Evolutionary conservation across 2,888 invertebrate species (phyloP).

Genomic region (Andrena trimmerana): DNA sequence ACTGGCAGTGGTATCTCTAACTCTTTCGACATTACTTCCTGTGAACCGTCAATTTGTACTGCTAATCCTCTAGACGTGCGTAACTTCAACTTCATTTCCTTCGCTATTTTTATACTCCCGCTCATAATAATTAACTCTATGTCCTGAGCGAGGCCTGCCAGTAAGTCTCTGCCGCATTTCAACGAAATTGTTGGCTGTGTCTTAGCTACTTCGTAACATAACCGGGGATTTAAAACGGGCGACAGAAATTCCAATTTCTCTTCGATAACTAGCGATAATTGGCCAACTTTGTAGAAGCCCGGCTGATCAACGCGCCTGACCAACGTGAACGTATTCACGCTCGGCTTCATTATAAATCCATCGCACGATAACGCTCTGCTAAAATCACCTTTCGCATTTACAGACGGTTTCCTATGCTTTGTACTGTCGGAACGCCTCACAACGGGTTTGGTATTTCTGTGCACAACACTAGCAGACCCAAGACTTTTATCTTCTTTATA

Average conservation of each 20-base stretch:
- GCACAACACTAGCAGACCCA: constrained; percentile 91
- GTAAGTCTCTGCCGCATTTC: constrained; percentile 89
- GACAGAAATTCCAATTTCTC: constrained; percentile 91
- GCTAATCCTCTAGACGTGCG: constrained; percentile 90
- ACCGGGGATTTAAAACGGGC: constrained; percentile 86
- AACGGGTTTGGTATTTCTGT: constrained; percentile 88
- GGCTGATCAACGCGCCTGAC: constrained; percentile 88
- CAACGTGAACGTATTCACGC: constrained; percentile 88
- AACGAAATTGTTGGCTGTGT: constrained; percentile 86
- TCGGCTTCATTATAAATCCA: constrained; percentile 88
- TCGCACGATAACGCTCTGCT: constrained; percentile 87
- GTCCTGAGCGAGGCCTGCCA: constrained; percentile 93
- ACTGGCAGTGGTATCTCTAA: constrained; percentile 77
- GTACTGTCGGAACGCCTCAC: constrained; percentile 91
- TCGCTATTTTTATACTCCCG: constrained; percentile 91
- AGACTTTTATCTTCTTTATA: constrained; percentile 94
- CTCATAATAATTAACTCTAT: constrained; percentile 91
- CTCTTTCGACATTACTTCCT: constrained; percentile 82
- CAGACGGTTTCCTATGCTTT: constrained; percentile 89
- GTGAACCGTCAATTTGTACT: constrained; percentile 85
- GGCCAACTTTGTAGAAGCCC: constrained; percentile 90
- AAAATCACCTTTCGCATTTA: constrained; percentile 89
- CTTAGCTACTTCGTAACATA: constrained; percentile 87
- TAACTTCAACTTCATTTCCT: constrained; percentile 88
- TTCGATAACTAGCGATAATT: constrained; percentile 88